Percentiles rank a stretch among this genome's conserved stretches.
These are phyloP conservation scores for Drosophila rellima DNA, from an alignment of 2,888 invertebrate genomes.

Conservation along the genomic window DNA sequence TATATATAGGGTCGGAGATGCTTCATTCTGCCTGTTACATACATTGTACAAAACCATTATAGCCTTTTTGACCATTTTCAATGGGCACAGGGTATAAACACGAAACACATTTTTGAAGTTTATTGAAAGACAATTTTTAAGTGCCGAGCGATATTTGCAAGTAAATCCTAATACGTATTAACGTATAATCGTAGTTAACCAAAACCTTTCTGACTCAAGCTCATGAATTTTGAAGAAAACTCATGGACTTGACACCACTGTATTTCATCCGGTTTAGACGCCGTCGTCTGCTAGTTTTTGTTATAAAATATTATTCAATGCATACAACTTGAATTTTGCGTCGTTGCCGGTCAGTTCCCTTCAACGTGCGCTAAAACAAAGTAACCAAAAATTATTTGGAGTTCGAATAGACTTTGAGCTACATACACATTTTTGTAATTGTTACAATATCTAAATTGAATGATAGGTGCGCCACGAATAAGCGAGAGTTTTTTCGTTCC, in stretches of 20 bases:
- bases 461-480: background rate
- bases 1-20: too few relatives aligned
- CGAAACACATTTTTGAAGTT: too few relatives aligned
- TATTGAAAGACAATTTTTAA: too few relatives aligned
- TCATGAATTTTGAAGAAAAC: background rate
- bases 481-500: background rate
- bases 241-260: conserved; percentile 23
- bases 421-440: background rate
- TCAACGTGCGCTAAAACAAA: conserved; percentile 68
- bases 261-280: conserved; percentile 33
- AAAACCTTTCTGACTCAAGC: background rate
- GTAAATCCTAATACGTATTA: too few relatives aligned
- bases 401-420: conserved; percentile 17
- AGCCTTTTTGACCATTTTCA: too few relatives aligned
- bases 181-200: background rate
- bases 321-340: conserved; percentile 62
- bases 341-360: conserved; percentile 66
- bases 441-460: background rate
- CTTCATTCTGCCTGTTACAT: too few relatives aligned
- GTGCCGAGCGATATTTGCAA: background rate
- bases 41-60: too few relatives aligned
- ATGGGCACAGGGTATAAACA: too few relatives aligned
- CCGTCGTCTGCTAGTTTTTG: conserved; percentile 31
- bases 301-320: conserved; percentile 46
- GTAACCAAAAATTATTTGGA: conserved; percentile 51